Evolutionary conservation across 2,888 invertebrate species (phyloP), one percentile per base, ranked within the genome.

Genomic region (Lasioglossum figueresi): DNA sequence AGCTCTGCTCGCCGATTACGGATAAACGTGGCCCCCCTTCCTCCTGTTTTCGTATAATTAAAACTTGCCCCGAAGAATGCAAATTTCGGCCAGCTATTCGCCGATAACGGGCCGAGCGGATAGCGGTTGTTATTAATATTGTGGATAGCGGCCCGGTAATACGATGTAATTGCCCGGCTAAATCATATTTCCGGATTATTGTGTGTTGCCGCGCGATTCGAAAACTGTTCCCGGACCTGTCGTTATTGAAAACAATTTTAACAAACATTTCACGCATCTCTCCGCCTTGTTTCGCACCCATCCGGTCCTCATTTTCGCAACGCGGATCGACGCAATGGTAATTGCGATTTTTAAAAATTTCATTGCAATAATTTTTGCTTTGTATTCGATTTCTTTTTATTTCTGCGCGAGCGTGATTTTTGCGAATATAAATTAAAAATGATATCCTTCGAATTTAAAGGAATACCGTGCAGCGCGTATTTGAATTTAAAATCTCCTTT

Each of bases 21-120:
- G 80, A 59, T 82, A 78, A 80, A 37, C 72, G 66, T 63, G 68
- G 66, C 14, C 27, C 14, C 4, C 59, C 3, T 16, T 34, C 59
- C 8, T 12, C 45, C 45, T 87, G 85, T 87, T 88, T 82, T 85
- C 84, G n/a, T 87, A 82, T 84, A 84, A 88, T 86, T 88, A 88
- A 88, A 88, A 88, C 78, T 86, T 77, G 79, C 66, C 19, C 1
- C 45, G 76, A 79, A 79, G 82, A 85, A 76, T 82, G 79, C 66
- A 84, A 85, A 84, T 85, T 63, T 73, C 80, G 52, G 40, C 23
- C 45, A 34, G 84, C 45, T 80, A 23, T 76, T 74, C 74, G 66
- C 52, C 45, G 56, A 70, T 85, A 80, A 84, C 76, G 48, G 63
- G 16, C 37, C n/a, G 2, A 31, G 31, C 23, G 34, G 59, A 31